Evolutionary conservation across 53 echinoderm and acorn worm species (phyloP), one percentile per base, ranked within the genome.

Genomic region (Actinopyga echinites): DNA sequence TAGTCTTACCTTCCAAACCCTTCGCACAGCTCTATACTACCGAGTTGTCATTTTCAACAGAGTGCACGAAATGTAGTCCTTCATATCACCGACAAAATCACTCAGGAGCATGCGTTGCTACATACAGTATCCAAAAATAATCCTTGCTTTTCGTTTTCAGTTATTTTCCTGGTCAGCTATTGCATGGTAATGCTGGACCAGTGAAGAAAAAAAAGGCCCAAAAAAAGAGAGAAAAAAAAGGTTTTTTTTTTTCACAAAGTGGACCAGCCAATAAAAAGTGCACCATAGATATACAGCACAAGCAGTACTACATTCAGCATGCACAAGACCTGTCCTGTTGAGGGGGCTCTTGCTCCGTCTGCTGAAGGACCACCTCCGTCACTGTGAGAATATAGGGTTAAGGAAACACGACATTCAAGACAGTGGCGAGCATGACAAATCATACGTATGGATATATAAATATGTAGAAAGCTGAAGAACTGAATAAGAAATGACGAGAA

Each of bases 301-400:
- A 25, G 64, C 54, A 58, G 79, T 71, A 69, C 45, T 25, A 77
- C 82, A 77, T 81, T 95, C 91, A 95, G 81, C 96, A 95, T 82
- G 96, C 85, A 83, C 96, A 95, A 64, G 90, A 68, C 74, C 93
- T 82, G 33, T 87, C 88, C 83, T 85, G 91, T 30, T 84, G 91
- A 61, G 82, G 93, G 36, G 91, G 79, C 31, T 93, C 96, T 77
- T 91, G 92, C 42, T 85, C 81, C 60, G 81, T 95, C 85, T 89
- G 89, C 85, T 93, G 89, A n/a, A 95, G 93, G 85, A 89, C 93
- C 57, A 95, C 93, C 69, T 95, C 96, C 35, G 93, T 95, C 89
- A 95, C 96, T 95, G 96, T 65, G 38, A 75, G 83, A 81, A 65
- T 68, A 75, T 83, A 86, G 73, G 65, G 93, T 86, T 87, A 90